These are phyloP conservation scores for Paramormyrops kingsleyae DNA, from an alignment of 2,113 vertebrate genomes.

Conservation along the genomic window DNA sequence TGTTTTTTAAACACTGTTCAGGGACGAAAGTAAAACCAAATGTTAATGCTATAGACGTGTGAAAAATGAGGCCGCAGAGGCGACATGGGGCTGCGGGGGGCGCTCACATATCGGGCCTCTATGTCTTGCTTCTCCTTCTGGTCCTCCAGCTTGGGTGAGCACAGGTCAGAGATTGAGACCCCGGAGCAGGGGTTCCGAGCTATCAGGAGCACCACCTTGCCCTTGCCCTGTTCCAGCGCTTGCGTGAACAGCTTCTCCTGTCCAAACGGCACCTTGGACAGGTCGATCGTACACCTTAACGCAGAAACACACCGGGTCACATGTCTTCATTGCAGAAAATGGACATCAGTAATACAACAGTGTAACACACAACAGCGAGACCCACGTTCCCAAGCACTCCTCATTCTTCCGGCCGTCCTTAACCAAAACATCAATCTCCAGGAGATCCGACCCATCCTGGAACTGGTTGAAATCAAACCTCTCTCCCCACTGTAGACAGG, in stretches of 20 bases:
- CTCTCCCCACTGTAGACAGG: constrained; percentile 95
- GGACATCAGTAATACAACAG: neutral
- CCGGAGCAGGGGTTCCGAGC: constrained; percentile 70
- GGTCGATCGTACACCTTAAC: constrained; percentile 78
- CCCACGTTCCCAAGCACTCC: constrained; percentile 89
- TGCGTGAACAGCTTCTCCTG: constrained; percentile 72
- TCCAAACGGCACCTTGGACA: constrained; percentile 60
- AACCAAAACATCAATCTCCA: constrained; percentile 85
- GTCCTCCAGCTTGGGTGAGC: constrained; percentile 69
- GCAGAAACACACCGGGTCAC: neutral
- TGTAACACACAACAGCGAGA: constrained; percentile 22
- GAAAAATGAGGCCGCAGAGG: neutral
- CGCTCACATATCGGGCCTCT: constrained; percentile 73
- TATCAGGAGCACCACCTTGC: constrained; percentile 72
- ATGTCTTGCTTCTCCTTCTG: constrained; percentile 60
- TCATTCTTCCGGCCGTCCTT: constrained; percentile 82
- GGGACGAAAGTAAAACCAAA: neutral
- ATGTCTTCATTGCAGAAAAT: neutral
- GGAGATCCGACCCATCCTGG: constrained; percentile 83
- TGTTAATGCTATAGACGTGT: constrained; percentile 4
- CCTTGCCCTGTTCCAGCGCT: constrained; percentile 56
- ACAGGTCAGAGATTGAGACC: constrained; percentile 78
- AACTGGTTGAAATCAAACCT: constrained; percentile 97
- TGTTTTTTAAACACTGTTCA: constrained; percentile 71
- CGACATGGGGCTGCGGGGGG: neutral